Conservation (phyloP, 2,113 vertebrate genomes). For the Chaetura pelagica region DNA sequence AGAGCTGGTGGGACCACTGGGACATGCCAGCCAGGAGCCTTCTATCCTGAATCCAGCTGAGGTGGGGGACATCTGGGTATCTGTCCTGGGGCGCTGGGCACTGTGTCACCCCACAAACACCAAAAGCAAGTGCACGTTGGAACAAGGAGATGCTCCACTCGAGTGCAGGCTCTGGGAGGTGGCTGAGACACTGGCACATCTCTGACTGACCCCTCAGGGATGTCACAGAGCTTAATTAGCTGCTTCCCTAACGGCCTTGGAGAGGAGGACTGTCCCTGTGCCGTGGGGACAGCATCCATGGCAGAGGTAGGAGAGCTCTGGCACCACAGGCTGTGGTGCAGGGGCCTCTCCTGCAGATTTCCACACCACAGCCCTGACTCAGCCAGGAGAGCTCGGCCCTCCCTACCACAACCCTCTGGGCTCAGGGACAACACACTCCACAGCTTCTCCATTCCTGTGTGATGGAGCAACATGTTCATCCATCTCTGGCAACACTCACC, state of each 20-base stretch:
- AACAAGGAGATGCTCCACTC: neutral
- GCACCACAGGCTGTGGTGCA: neutral
- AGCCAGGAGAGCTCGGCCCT: neutral
- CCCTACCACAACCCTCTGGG: fast-evolving
- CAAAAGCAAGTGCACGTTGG: neutral
- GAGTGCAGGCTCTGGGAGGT: neutral
- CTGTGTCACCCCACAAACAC: fast-evolving
- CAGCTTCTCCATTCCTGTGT: fast-evolving
- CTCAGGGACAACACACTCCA: neutral
- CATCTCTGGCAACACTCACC: neutral
- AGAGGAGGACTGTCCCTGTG: neutral
- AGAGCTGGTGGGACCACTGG: neutral
- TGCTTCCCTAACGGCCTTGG: neutral
- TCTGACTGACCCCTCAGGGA: neutral
- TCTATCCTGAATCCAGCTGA: neutral
- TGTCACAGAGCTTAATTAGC: neutral
- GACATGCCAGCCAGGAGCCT: neutral
- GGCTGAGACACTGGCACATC: fast-evolving
- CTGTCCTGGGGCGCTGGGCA: neutral
- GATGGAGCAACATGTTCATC: fast-evolving
- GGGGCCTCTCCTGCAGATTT: neutral
- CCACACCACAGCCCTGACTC: neutral
- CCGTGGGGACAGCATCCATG: neutral
- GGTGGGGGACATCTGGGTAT: fast-evolving
- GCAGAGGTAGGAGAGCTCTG: neutral